Evolutionary conservation across 2,113 vertebrate genomes (phyloP).

Genomic region (Acrocephalus kingi): DNA sequence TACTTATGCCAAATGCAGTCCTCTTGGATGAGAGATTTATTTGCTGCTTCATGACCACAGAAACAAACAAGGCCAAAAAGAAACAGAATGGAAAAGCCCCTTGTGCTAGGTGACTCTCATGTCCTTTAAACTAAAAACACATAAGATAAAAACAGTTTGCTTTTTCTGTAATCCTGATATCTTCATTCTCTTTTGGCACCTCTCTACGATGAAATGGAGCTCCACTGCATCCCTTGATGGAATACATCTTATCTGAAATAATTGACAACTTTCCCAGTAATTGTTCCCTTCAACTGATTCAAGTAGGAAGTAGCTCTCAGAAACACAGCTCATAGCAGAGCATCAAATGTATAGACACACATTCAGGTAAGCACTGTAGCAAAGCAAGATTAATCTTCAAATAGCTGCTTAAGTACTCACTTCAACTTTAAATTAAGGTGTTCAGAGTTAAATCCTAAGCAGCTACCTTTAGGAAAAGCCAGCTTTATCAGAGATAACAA

Average conservation of each 20-base stretch:
- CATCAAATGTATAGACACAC: accelerated
- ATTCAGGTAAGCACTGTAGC: background rate
- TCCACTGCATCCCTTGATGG: background rate
- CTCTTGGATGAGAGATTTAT: background rate
- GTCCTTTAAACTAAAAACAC: background rate
- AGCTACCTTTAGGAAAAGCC: background rate
- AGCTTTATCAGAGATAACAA: background rate
- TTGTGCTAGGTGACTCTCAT: background rate
- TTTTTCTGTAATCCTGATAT: background rate
- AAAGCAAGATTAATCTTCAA: background rate
- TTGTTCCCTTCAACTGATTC: background rate
- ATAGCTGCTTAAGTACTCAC: background rate
- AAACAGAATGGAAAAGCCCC: background rate
- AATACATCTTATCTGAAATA: accelerated
- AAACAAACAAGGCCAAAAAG: background rate
- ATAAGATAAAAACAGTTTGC: background rate
- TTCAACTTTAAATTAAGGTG: background rate
- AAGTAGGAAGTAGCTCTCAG: background rate
- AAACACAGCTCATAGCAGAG: background rate
- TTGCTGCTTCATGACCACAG: background rate
- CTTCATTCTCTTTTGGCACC: background rate
- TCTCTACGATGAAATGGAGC: background rate
- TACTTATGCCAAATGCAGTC: background rate
- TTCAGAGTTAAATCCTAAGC: background rate
- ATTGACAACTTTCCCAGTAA: background rate